Percentiles rank a stretch among this genome's conserved stretches.
phyloP scores from a whole-genome alignment of 1,140 invertebrate genomes.

The Sycophaga agraensis region DNA sequence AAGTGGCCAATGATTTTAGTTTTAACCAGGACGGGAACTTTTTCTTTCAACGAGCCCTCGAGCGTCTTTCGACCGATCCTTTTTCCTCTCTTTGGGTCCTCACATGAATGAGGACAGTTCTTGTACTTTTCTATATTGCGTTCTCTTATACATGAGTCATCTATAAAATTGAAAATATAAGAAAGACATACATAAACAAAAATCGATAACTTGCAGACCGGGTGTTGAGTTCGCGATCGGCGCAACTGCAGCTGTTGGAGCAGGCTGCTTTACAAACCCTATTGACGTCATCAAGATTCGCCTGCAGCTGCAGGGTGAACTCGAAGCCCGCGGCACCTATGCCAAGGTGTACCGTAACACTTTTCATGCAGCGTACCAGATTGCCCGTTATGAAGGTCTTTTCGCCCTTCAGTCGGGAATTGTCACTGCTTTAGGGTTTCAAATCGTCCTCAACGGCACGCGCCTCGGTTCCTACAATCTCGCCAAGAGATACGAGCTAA shows the following conservation, averaged over 20 bases:
- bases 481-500: constrained; percentile 71
- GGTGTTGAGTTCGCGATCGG: constrained; percentile 65
- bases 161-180: too few relatives aligned
- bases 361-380: constrained; percentile 68
- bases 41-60: too few relatives aligned
- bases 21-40: too few relatives aligned
- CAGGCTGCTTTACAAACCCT: constrained; percentile 71
- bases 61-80: too few relatives aligned
- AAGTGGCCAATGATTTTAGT: too few relatives aligned
- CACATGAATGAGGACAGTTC: too few relatives aligned
- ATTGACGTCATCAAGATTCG: constrained; percentile 89
- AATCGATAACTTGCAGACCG: too few relatives aligned
- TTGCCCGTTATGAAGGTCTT: constrained; percentile 68
- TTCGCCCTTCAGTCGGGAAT: constrained; percentile 87
- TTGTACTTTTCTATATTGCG: too few relatives aligned
- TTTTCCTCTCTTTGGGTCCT: too few relatives aligned
- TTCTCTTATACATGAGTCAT: too few relatives aligned
- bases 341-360: constrained; percentile 66
- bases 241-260: constrained; percentile 64
- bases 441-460: constrained; percentile 70
- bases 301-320: constrained; percentile 88
- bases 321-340: constrained; percentile 70
- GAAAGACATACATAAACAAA: too few relatives aligned
- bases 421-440: constrained; percentile 76
- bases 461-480: constrained; percentile 76